Conservation (phyloP, 2,113 vertebrate species). For the Antechinus flavipes region DNA sequence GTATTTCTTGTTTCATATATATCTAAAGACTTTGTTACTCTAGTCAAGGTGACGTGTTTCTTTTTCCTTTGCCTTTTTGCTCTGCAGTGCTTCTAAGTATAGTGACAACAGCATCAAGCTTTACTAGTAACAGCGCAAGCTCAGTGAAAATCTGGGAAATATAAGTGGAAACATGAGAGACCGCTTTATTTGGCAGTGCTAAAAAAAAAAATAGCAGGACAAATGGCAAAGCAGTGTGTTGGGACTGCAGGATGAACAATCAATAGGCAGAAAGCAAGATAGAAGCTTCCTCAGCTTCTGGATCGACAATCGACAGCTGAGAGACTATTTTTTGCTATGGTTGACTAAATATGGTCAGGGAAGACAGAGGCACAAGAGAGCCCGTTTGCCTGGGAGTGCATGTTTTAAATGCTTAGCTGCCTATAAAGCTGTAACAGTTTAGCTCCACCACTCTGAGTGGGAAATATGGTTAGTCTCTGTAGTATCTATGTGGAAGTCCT, state of each 20-base stretch:
- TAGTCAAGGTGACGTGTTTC: slow-evolving; percentile 61
- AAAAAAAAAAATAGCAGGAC: slow-evolving; percentile 83
- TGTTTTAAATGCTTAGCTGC: slow-evolving; percentile 95
- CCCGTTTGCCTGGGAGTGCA: slow-evolving; percentile 91
- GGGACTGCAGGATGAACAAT: slow-evolving; percentile 90
- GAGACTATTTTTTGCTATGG: slow-evolving; percentile 99
- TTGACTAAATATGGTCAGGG: slow-evolving; percentile 99
- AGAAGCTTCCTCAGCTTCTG: slow-evolving; percentile 88
- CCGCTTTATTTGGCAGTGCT: slow-evolving; percentile 97
- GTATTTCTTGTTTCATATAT: slow-evolving; percentile 74
- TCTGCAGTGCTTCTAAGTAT: slow-evolving; percentile 89
- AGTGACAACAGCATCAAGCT: slow-evolving; percentile 87
- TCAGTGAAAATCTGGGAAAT: slow-evolving; percentile 87
- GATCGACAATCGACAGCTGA: slow-evolving; percentile 92
- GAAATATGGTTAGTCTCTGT: slow-evolving; percentile 81
- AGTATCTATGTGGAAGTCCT: slow-evolving; percentile 83
- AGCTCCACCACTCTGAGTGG: slow-evolving; percentile 84
- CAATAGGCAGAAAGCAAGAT: slow-evolving; percentile 92
- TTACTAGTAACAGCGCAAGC: slow-evolving; percentile 88
- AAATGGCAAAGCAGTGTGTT: slow-evolving; percentile 88
- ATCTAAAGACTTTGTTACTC: slow-evolving; percentile 69
- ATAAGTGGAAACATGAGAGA: slow-evolving; percentile 89
- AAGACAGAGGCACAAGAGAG: slow-evolving; percentile 95
- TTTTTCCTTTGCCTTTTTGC: slow-evolving; percentile 63
- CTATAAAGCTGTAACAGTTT: slow-evolving; percentile 93